phyloP scores from a whole-genome alignment of 2,888 invertebrate species.

The Parnassius orleans region DNA sequence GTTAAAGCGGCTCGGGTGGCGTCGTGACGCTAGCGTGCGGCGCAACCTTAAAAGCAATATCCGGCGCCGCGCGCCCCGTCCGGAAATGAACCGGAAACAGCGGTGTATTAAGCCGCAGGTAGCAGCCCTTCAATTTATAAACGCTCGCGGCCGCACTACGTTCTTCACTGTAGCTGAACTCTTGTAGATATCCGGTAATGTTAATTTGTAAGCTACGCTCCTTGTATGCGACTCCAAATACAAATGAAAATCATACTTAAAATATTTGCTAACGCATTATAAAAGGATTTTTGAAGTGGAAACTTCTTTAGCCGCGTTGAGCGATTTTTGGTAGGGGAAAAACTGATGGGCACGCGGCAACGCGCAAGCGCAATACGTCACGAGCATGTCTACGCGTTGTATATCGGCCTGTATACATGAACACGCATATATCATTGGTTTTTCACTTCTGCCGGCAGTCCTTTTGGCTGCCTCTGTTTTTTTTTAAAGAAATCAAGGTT shows the following conservation, averaged over 20 bases:
- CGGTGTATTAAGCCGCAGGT: conserved; percentile 82
- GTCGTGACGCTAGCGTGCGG: conserved; percentile 58
- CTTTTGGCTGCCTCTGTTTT: too few species aligned
- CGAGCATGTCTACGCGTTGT: too few species aligned
- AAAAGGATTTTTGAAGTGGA: too few species aligned
- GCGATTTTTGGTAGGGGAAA: too few species aligned
- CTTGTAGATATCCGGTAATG: conserved; percentile 59
- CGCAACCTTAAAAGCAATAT: conserved; percentile 82
- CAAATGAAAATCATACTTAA: conserved; percentile 1
- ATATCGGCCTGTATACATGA: too few species aligned
- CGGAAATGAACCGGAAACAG: conserved; percentile 82
- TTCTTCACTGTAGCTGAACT: conserved; percentile 48
- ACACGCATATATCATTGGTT: too few species aligned
- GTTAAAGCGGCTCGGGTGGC: conserved; percentile 12
- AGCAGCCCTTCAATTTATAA: conserved; percentile 81
- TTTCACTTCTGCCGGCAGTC: too few species aligned
- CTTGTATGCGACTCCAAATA: conserved; percentile 3
- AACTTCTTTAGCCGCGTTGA: too few species aligned
- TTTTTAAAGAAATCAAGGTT: too few species aligned
- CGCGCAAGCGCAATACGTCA: too few species aligned
- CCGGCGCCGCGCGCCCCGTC: conserved; percentile 78
- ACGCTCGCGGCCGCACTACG: conserved; percentile 70
- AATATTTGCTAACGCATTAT: too few species aligned
- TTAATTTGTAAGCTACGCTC: conserved; percentile 69
- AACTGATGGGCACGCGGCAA: too few species aligned